Evolutionary conservation across 2,888 invertebrate genomes (phyloP).

Genomic region (Chirona hameri): DNA sequence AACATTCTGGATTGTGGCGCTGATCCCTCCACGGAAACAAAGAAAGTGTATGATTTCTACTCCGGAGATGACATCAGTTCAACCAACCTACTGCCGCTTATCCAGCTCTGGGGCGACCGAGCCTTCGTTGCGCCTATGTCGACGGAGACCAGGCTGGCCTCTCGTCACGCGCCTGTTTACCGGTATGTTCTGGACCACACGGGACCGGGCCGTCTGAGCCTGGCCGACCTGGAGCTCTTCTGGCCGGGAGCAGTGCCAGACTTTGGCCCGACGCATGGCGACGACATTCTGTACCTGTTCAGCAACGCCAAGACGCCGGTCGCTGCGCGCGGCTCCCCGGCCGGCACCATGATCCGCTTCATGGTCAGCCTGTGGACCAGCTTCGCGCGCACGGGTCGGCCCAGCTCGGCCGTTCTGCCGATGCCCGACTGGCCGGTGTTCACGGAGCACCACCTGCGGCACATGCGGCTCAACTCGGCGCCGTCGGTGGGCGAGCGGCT

Average conservation of each 20-base stretch:
- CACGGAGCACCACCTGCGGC: not conserved
- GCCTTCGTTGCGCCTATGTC: not conserved
- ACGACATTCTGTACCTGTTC: slow-evolving; percentile 38
- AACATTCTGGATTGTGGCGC: not conserved
- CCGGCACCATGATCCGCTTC: slow-evolving; percentile 30
- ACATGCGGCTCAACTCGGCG: not conserved
- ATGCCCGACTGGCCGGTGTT: not conserved
- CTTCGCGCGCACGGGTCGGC: slow-evolving; percentile 33
- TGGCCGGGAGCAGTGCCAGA: not conserved
- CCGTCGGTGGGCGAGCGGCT: not conserved
- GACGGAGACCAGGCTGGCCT: not conserved
- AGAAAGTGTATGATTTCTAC: not conserved
- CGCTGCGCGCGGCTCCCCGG: not conserved
- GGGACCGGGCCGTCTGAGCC: not conserved
- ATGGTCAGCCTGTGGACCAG: slow-evolving; percentile 37
- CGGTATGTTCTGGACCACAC: not conserved
- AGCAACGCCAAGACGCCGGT: slow-evolving; percentile 25
- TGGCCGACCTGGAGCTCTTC: not conserved
- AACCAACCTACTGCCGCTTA: not conserved
- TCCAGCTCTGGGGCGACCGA: not conserved
- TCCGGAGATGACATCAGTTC: not conserved
- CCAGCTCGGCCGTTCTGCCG: not conserved
- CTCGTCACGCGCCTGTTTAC: not conserved
- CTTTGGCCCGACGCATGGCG: slow-evolving; percentile 36
- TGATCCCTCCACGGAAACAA: not conserved